phyloP scores from a whole-genome alignment of 1,140 invertebrate species.

The Drosophila leontia region DNA sequence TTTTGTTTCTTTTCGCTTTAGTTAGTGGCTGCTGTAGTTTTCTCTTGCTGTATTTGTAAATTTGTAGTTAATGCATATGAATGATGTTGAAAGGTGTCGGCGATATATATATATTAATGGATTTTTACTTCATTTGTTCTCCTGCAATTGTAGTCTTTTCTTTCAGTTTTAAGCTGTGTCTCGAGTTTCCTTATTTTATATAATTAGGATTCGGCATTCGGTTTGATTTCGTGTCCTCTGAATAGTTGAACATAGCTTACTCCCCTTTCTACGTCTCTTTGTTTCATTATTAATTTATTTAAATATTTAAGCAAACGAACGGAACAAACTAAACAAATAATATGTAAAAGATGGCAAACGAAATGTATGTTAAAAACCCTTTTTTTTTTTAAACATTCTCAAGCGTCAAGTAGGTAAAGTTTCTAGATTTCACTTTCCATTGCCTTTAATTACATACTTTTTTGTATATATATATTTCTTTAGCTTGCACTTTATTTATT shows the following conservation, averaged over 20 bases:
- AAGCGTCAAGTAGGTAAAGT: slow-evolving; percentile 25
- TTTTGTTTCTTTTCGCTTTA: slow-evolving; percentile 19
- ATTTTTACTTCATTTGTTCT: slow-evolving; percentile 11
- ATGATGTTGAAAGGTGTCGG: slow-evolving; percentile 28
- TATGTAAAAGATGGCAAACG: slow-evolving; percentile 27
- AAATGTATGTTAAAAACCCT: slow-evolving; percentile 24
- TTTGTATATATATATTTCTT: slow-evolving; percentile 27
- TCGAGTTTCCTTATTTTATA: slow-evolving; percentile 37
- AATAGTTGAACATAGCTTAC: slow-evolving; percentile 31
- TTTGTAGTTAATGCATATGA: slow-evolving; percentile 53
- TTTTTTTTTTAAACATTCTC: slow-evolving; percentile 1
- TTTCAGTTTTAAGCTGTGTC: slow-evolving; percentile 29
- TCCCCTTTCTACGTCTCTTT: background rate
- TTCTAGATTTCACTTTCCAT: slow-evolving; percentile 28
- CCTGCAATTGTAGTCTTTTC: slow-evolving; percentile 38
- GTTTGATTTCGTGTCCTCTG: slow-evolving; percentile 41
- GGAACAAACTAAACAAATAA: slow-evolving; percentile 30
- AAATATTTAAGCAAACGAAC: slow-evolving; percentile 38
- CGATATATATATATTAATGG: slow-evolving; percentile 21
- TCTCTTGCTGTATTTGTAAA: slow-evolving; percentile 41
- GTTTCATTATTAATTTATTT: background rate
- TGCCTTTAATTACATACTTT: slow-evolving; percentile 18
- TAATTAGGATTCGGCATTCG: slow-evolving; percentile 47
- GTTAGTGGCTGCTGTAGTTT: slow-evolving; percentile 43
- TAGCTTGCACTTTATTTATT: slow-evolving; percentile 35